Evolutionary conservation across 2,797 vertebrate genomes (phyloP).

Genomic region (Myotis planiceps): DNA sequence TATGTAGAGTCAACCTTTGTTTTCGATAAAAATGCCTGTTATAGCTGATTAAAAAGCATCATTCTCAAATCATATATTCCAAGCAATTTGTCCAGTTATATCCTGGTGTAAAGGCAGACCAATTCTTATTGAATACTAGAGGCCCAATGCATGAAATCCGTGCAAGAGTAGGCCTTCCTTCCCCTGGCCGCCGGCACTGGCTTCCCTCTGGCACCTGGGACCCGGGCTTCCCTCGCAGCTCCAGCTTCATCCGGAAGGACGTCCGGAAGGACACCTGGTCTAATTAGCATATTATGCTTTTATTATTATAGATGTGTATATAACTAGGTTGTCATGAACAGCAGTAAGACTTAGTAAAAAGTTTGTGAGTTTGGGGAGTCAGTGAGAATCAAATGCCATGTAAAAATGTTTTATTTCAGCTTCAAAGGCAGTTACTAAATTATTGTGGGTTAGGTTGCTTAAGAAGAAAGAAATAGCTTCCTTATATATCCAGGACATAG

Average conservation of each 20-base stretch:
- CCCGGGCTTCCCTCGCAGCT: too few species aligned
- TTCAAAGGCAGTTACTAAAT: not conserved
- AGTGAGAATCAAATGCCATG: not conserved
- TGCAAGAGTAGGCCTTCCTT: too few species aligned
- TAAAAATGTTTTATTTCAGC: slow-evolving; percentile 28
- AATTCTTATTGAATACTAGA: not conserved
- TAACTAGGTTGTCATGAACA: not conserved
- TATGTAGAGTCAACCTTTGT: not conserved
- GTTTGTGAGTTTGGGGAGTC: not conserved
- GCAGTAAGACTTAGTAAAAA: not conserved
- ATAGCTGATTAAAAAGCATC: not conserved
- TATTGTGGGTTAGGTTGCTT: not conserved
- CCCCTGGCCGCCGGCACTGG: too few species aligned
- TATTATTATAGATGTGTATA: not conserved
- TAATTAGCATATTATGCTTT: too few species aligned
- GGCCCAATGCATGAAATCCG: too few species aligned
- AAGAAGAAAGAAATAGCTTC: not conserved
- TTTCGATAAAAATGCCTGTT: slow-evolving; percentile 3
- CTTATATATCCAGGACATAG: not conserved
- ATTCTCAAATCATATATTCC: not conserved
- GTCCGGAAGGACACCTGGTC: too few species aligned
- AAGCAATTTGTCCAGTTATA: not conserved
- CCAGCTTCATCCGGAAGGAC: too few species aligned
- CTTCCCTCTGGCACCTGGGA: too few species aligned
- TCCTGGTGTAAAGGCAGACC: not conserved